Conservation (phyloP, 2,113 vertebrate genomes). For the Donacobius atricapilla region DNA sequence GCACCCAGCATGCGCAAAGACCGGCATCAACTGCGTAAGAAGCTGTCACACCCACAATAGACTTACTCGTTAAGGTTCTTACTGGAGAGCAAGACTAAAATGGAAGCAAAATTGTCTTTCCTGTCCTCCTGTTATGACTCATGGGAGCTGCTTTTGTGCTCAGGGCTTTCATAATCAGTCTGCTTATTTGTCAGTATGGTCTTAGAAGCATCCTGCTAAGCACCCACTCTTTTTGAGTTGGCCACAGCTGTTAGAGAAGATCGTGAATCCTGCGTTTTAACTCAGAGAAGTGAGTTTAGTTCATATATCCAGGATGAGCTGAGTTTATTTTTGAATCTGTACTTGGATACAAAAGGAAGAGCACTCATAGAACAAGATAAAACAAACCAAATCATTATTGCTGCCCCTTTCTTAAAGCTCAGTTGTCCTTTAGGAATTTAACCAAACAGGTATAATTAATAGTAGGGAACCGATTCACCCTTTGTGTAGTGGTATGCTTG, state of each 20-base stretch:
- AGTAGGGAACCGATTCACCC: neutral
- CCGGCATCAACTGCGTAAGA: neutral
- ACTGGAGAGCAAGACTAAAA: neutral
- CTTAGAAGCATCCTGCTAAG: slow-evolving; percentile 18
- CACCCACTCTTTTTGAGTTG: slow-evolving; percentile 28
- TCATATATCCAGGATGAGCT: neutral
- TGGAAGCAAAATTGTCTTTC: slow-evolving; percentile 50
- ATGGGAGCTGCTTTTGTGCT: slow-evolving; percentile 44
- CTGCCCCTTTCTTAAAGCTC: neutral
- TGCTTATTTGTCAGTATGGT: slow-evolving; percentile 26
- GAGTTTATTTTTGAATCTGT: neutral
- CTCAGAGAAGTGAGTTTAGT: neutral
- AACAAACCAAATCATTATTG: neutral
- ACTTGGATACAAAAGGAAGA: neutral
- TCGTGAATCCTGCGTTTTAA: neutral
- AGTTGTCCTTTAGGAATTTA: neutral
- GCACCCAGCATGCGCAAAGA: neutral
- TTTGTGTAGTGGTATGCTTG: neutral
- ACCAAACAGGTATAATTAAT: neutral
- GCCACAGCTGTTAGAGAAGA: slow-evolving; percentile 9
- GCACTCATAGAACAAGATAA: neutral
- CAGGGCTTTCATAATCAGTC: neutral
- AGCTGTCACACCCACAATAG: neutral
- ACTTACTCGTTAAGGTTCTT: neutral
- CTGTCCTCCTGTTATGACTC: slow-evolving; percentile 43